Percentiles rank a stretch among this genome's conserved stretches.
These are phyloP conservation scores for Dicranocentrus wangi DNA, from an alignment of 2,888 invertebrate species.

Conservation along the genomic window DNA sequence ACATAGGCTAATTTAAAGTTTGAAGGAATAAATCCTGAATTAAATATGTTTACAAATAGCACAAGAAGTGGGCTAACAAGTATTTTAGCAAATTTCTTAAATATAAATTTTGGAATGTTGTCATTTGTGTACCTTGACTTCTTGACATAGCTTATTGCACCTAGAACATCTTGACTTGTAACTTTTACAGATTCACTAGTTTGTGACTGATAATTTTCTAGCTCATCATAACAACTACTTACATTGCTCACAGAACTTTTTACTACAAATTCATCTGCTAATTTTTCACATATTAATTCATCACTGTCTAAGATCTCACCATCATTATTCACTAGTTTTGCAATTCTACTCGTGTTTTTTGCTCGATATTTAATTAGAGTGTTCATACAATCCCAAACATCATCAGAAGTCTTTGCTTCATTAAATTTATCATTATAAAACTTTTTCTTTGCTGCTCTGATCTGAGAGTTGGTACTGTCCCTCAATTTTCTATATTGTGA, in stretches of 20 bases:
- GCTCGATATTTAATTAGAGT: background rate
- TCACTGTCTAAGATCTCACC: background rate
- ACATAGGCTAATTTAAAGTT: conserved; percentile 13
- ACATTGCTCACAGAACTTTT: conserved; percentile 29
- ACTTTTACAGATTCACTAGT: background rate
- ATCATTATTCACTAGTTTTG: conserved; percentile 1
- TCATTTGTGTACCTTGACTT: background rate
- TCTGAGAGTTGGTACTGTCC: background rate
- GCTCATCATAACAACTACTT: background rate
- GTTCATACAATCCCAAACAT: conserved; percentile 35
- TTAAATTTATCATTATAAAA: background rate
- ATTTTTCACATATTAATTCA: background rate
- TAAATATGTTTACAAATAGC: conserved; percentile 20
- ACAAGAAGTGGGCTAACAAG: conserved; percentile 3
- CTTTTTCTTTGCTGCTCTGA: conserved; percentile 1
- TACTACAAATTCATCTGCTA: conserved; percentile 34
- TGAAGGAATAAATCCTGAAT: background rate
- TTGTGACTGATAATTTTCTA: background rate
- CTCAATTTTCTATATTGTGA: background rate
- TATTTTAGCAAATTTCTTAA: conserved; percentile 12
- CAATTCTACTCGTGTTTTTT: background rate
- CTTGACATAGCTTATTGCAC: conserved; percentile 23
- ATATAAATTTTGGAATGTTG: conserved; percentile 26
- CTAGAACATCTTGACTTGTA: background rate
- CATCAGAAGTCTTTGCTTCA: background rate